Conservation (phyloP, 2,888 invertebrate genomes). For the Troides oblongomaculatus region DNA sequence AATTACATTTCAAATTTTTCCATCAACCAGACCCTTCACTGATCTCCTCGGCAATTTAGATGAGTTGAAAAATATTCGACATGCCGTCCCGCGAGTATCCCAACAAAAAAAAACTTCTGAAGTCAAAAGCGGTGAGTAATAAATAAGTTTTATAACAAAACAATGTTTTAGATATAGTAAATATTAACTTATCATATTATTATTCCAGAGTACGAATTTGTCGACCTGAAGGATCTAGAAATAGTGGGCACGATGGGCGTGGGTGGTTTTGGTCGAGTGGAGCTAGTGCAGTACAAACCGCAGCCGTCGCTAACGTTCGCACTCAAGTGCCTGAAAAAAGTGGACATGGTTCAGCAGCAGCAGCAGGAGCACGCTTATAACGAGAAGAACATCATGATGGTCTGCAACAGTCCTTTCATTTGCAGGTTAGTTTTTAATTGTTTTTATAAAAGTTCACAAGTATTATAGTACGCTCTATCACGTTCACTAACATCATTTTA, state of each 20-base stretch:
- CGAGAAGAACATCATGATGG: conserved; percentile 91
- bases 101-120: conserved; percentile 61
- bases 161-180: not conserved
- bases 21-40: conserved; percentile 83
- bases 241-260: conserved; percentile 93
- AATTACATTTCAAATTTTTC: not conserved
- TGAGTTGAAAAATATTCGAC: conserved; percentile 76
- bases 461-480: no score
- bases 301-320: conserved; percentile 84
- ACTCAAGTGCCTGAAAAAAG: conserved; percentile 92
- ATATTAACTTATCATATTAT: conserved; percentile 1
- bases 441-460: no score
- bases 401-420: conserved; percentile 89
- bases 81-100: conserved; percentile 60
- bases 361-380: conserved; percentile 94
- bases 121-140: conserved; percentile 62
- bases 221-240: conserved; percentile 89
- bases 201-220: conserved; percentile 80
- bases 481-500: no score
- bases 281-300: conserved; percentile 83
- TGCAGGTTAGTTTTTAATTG: conserved; percentile 79
- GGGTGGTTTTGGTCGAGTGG: conserved; percentile 95
- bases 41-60: conserved; percentile 91
- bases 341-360: conserved; percentile 92
- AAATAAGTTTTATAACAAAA: not conserved